Conservation (phyloP, 2,113 vertebrate genomes). For the Ctenomys sociabilis region DNA sequence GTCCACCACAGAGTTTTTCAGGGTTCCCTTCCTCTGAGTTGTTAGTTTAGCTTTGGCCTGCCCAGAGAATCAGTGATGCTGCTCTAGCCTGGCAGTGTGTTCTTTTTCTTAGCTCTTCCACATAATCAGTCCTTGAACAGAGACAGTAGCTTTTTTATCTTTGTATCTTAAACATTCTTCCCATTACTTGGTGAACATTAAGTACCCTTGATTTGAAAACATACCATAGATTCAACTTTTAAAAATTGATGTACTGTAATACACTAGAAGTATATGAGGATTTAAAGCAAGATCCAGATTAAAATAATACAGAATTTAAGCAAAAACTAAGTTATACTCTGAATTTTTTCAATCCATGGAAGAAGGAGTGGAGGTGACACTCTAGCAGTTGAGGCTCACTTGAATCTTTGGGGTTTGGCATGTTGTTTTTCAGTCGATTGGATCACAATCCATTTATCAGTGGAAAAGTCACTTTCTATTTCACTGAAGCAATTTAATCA, state of each 20-base stretch:
- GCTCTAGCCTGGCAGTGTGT: background rate
- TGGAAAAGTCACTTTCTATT: constrained; percentile 53
- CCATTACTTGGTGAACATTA: background rate
- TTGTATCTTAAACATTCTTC: background rate
- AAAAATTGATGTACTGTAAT: background rate
- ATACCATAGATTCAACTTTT: background rate
- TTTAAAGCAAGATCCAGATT: background rate
- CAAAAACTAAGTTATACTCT: background rate
- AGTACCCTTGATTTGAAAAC: background rate
- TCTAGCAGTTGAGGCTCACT: background rate
- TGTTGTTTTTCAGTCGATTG: background rate
- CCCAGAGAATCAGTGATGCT: background rate
- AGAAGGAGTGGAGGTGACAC: too few species aligned
- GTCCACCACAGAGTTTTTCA: background rate
- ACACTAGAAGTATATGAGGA: background rate
- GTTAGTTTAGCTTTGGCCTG: background rate
- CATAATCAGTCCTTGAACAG: background rate
- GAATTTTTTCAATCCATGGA: background rate
- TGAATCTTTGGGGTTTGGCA: background rate
- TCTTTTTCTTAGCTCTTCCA: background rate
- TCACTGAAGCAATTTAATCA: constrained; percentile 58
- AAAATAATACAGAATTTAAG: constrained; percentile 43
- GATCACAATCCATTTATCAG: background rate
- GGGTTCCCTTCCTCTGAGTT: background rate
- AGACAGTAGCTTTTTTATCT: background rate